Percentiles rank a stretch among this genome's conserved stretches.
Evolutionary conservation across 2,888 invertebrate species (phyloP).

Genomic region (Sycophila texana): DNA sequence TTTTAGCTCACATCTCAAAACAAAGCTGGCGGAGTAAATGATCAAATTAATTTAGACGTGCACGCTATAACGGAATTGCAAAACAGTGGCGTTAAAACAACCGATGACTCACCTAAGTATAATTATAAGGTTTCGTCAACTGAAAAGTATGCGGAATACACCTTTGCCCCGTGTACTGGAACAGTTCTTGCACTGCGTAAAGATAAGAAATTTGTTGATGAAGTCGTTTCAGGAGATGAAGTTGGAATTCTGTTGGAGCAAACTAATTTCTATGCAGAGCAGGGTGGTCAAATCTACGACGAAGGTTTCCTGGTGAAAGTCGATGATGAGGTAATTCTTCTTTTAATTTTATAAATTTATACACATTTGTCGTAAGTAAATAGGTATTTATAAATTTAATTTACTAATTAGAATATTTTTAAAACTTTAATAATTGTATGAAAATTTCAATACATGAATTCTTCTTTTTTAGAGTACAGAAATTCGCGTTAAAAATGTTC

Average conservation of each 20-base stretch:
- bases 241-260: slow-evolving; percentile 93
- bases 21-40: slow-evolving; percentile 87
- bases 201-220: slow-evolving; percentile 89
- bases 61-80: slow-evolving; percentile 96
- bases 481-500: slow-evolving; percentile 94
- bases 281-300: slow-evolving; percentile 98
- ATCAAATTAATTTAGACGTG: slow-evolving; percentile 93
- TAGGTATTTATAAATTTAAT: not conserved
- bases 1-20: slow-evolving; percentile 88
- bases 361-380: slow-evolving; percentile 8
- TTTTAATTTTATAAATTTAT: not conserved
- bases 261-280: slow-evolving; percentile 98
- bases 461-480: slow-evolving; percentile 81
- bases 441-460: not conserved
- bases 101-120: slow-evolving; percentile 96
- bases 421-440: not conserved
- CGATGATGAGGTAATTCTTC: slow-evolving; percentile 81
- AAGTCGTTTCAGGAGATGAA: slow-evolving; percentile 89
- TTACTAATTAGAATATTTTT: too few species aligned
- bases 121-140: slow-evolving; percentile 84
- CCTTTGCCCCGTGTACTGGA: slow-evolving; percentile 84
- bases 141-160: slow-evolving; percentile 84
- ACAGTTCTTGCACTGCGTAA: slow-evolving; percentile 89
- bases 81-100: slow-evolving; percentile 84
- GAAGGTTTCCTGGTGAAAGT: slow-evolving; percentile 92